Evolutionary conservation across 2,888 invertebrate genomes (phyloP), one percentile per base, ranked within the genome.

Genomic region (Orthosia cruda): DNA sequence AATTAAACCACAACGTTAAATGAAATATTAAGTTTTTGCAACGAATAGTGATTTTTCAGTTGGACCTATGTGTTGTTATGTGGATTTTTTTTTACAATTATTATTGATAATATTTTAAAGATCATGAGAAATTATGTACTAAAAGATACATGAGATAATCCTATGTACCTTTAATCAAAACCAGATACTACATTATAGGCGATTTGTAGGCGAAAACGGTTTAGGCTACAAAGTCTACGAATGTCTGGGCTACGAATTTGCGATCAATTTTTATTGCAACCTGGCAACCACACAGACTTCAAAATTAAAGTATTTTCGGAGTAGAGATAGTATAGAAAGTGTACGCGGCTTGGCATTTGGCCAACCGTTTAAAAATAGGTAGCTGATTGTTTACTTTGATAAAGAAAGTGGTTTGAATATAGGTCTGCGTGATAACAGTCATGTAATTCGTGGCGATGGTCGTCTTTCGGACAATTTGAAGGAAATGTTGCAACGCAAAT

Each of bases 381-480:
- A 77, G 59, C 72, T 61, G 83, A 77, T 80, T 87, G 88, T 90
- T 89, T 88, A 85, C 82, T 84, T 82, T 88, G 91, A 91, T 92
- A 91, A 89, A 89, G 88, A 88, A 89, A 90, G 84, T 88, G 81
- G 87, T 87, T 89, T 72, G 82, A 87, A 90, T 89, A 84, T 86
- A 83, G 84, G 83, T 78, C 77, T 74, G 77, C 85, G 89, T 75
- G 89, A 90, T 90, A 91, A 85, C 80, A 74, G 66, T 66, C 64
- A 66, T 40, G 32, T 73, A 49, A 61, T 61, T 40, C 20, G 49
- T 57, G 32, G 5, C n/a, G 11, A 57, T 62, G 59, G 54, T 66
- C 26, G 54, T 71, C 16, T 67, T 74, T 71, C 16, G 63, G 66
- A 50, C 69, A 74, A 79, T 78, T 62, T 66, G 65, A 73, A 72